Percentiles rank a stretch among this genome's conserved stretches.
Evolutionary conservation across 2,797 vertebrate species (phyloP).

Genomic region (Tachyglossus aculeatus): DNA sequence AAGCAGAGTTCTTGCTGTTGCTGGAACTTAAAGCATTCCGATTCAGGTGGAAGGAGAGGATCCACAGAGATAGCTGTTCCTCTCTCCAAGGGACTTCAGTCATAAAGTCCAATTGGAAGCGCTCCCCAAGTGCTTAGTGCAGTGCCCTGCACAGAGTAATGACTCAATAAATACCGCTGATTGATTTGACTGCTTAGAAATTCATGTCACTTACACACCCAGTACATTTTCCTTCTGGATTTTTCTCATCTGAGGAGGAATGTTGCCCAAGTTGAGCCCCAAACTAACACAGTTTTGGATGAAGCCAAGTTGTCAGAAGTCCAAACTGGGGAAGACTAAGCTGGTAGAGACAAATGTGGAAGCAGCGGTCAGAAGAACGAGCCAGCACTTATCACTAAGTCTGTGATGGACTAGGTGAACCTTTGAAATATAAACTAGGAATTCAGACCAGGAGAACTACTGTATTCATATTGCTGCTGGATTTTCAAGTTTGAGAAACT

Average conservation of each 20-base stretch:
- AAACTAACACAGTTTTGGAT: not conserved
- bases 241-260: not conserved
- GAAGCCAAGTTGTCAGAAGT: slow-evolving; percentile 2
- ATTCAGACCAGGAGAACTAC: not conserved
- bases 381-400: not conserved
- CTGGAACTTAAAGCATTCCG: too few relatives aligned
- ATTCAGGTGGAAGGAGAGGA: too few relatives aligned
- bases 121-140: not conserved
- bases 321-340: not conserved
- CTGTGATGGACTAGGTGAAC: not conserved
- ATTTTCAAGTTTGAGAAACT: not conserved
- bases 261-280: not conserved
- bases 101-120: not conserved
- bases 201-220: not conserved
- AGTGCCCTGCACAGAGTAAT: not conserved
- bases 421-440: slow-evolving; percentile 21
- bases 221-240: not conserved
- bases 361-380: not conserved
- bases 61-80: too few relatives aligned
- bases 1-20: too few relatives aligned
- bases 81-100: not conserved
- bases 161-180: not conserved
- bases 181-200: not conserved
- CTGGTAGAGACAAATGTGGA: slow-evolving; percentile 1
- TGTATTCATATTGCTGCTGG: not conserved